Conservation (phyloP, 2,888 invertebrate species). For the Hypercompe scribonia region DNA sequence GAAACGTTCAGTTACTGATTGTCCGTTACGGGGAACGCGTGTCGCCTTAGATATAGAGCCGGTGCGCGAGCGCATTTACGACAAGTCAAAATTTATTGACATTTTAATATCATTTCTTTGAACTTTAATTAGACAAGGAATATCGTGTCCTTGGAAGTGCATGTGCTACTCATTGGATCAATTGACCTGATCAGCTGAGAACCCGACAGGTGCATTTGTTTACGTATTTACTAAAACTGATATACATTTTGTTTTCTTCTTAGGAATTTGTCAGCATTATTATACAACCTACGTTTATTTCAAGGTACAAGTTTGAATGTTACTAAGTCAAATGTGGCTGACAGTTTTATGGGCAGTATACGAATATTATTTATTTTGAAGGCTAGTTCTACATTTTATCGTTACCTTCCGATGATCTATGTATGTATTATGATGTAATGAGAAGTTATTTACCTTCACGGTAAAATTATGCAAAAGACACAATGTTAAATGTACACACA, state of each 20-base stretch:
- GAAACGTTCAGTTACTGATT: slow-evolving; percentile 81
- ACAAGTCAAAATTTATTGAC: slow-evolving; percentile 63
- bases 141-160: slow-evolving; percentile 72
- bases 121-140: slow-evolving; percentile 59
- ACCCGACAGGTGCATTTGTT: slow-evolving; percentile 81
- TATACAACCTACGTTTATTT: slow-evolving; percentile 34
- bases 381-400: slow-evolving; percentile 7
- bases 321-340: slow-evolving; percentile 38
- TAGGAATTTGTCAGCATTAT: slow-evolving; percentile 33
- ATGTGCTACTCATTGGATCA: slow-evolving; percentile 69
- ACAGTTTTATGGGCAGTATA: slow-evolving; percentile 20
- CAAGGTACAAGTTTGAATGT: slow-evolving; percentile 36
- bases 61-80: slow-evolving; percentile 78
- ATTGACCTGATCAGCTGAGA: slow-evolving; percentile 69
- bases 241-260: slow-evolving; percentile 51
- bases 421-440: slow-evolving; percentile 32
- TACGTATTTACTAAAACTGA: slow-evolving; percentile 62
- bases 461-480: slow-evolving; percentile 22
- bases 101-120: slow-evolving; percentile 56
- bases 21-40: slow-evolving; percentile 77
- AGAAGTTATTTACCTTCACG: slow-evolving; percentile 21
- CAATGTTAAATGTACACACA: slow-evolving; percentile 8
- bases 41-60: slow-evolving; percentile 67
- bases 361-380: slow-evolving; percentile 16
- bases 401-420: slow-evolving; percentile 22